Base-by-base conservation (phyloP, 2,113 vertebrate species). In the Urocynchramus pylzowi region DNA sequence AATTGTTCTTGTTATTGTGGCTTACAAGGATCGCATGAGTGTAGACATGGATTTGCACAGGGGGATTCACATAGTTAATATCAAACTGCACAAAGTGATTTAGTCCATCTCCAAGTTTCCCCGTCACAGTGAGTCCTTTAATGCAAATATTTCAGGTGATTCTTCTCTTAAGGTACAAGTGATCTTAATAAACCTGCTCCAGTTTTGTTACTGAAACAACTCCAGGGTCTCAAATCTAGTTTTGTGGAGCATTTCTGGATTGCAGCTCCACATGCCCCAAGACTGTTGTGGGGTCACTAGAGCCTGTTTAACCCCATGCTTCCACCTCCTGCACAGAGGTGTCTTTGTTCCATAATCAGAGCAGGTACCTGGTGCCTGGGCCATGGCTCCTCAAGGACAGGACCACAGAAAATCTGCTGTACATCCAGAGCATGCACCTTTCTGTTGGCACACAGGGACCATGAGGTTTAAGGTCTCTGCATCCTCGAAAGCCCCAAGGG, bases 71-170 rank as follows among this genome's bases (percentile, higher is more conserved):
- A 10, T 97, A 97, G 61, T 7, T 78, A 68, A 98, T 65, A 21
- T 94, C 33, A 21, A 98, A 95, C 90, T 95, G 82, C 7, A 77
- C 83, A 81, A 98, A 98, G 31, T 30, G 77, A 18, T 74, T 50
- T 13, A 4, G 70, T n/a, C 82, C 64, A 24, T 33, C 39, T 28
- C 95, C 88, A 33, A 95, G 93, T 13, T 92, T 89, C 37, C 98
- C 98, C 2, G 0, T 94, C 82, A 98, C 92, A 21, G 87, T 42
- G 73, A 98, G 41, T 41, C 97, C 98, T 98, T 88, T 37, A 87
- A 89, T 16, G 47, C 26, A 86, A 45, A 84, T 35, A 44, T 68
- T 59, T 90, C 42, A 80, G 30, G 54, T 73, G 42, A 77, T 35
- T 4, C 7, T 17, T 21, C 45, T 74, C 30, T 21, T 70, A 12